Percentiles rank a stretch among this genome's conserved stretches.
phyloP scores from a whole-genome alignment of 2,797 vertebrate genomes.

The Chromobotia macracanthus region DNA sequence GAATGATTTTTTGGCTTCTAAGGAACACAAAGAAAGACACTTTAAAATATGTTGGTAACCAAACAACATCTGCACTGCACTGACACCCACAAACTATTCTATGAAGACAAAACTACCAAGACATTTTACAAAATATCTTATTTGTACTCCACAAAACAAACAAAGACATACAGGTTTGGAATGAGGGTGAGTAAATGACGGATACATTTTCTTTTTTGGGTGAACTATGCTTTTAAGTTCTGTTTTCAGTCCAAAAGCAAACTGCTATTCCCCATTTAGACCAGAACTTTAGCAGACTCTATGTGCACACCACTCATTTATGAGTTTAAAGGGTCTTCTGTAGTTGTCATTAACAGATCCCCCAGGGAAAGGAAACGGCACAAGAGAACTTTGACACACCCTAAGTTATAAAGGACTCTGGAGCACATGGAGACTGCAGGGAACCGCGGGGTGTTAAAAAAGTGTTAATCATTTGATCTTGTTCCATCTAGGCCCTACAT shows the following conservation, averaged over 20 bases:
- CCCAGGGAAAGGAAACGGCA: slow-evolving; percentile 29
- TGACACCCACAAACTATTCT: no score
- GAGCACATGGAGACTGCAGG: slow-evolving; percentile 3
- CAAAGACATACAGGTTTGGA: neutral
- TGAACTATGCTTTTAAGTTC: neutral
- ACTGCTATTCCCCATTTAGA: neutral
- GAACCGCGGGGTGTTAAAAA: neutral
- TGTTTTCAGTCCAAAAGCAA: slow-evolving; percentile 5
- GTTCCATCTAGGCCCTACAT: slow-evolving; percentile 23
- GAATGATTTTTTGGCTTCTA: no score
- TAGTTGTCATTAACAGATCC: slow-evolving; percentile 19
- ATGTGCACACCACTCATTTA: slow-evolving; percentile 21
- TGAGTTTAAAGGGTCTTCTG: slow-evolving; percentile 21
- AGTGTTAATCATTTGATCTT: slow-evolving; percentile 35
- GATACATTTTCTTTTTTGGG: neutral
- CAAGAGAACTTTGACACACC: slow-evolving; percentile 20
- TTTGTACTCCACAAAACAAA: neutral
- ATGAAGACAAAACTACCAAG: no score
- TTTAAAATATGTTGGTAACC: no score
- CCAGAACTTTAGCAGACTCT: neutral
- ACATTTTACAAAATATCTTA: neutral
- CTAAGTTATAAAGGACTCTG: slow-evolving; percentile 25
- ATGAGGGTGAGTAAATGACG: neutral
- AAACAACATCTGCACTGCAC: no score
- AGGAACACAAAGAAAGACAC: no score